Conservation (phyloP, 2,888 invertebrate species). For the Poecilus cupreus region DNA sequence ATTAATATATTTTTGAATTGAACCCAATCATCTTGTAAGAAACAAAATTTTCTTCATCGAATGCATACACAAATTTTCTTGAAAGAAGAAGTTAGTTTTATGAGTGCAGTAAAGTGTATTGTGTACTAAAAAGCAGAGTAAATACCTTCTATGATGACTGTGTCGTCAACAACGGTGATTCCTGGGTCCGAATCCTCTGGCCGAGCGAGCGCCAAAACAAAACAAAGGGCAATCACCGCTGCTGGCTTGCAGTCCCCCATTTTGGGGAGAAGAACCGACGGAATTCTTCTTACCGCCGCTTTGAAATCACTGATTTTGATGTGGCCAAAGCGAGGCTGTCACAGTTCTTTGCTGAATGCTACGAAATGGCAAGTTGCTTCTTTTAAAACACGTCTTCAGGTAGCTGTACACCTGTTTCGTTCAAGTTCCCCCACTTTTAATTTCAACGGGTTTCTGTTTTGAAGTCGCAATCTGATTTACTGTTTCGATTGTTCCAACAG, state of each 20-base stretch:
- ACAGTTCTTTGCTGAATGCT: conserved; percentile 37
- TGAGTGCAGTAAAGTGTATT: no score
- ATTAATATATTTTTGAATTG: no score
- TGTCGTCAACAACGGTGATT: conserved; percentile 11
- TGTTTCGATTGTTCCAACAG: neutral
- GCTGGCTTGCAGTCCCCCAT: neutral
- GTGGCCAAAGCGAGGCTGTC: neutral
- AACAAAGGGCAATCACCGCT: conserved; percentile 26
- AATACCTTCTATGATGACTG: conserved; percentile 52
- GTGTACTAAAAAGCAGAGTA: neutral
- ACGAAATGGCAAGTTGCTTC: conserved; percentile 55
- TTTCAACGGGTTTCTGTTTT: conserved; percentile 13
- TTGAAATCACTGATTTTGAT: neutral
- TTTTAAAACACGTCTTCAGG: conserved; percentile 43
- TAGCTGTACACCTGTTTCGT: conserved; percentile 27
- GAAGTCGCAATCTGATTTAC: conserved; percentile 10
- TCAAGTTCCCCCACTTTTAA: conserved; percentile 43
- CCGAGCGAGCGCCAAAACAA: neutral
- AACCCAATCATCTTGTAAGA: no score
- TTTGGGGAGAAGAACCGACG: conserved; percentile 5
- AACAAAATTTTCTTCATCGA: no score
- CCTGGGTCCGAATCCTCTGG: neutral
- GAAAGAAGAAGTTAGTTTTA: no score
- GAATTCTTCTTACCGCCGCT: neutral
- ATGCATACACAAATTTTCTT: no score